Conservation (phyloP, 1,140 invertebrate genomes). For the Drosophila ogumai region DNA sequence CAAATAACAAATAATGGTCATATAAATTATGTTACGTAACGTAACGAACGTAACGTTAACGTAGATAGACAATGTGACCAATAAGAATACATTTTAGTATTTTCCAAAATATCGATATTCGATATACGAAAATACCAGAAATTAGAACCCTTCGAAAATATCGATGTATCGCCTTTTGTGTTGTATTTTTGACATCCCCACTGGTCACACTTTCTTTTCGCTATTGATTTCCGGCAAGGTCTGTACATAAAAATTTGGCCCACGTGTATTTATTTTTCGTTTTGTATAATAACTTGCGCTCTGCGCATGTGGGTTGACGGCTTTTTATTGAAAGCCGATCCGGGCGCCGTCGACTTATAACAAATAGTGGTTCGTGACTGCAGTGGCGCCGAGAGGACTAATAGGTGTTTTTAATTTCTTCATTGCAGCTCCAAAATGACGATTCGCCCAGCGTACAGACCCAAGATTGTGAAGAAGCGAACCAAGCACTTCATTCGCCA, state of each 20-base stretch:
- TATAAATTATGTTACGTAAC: background rate
- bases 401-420: constrained; percentile 6
- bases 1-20: background rate
- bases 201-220: constrained; percentile 27
- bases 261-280: constrained; percentile 23
- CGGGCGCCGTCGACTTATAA: background rate
- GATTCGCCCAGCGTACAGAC: constrained; percentile 94
- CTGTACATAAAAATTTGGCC: constrained; percentile 9
- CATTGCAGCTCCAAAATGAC: constrained; percentile 88
- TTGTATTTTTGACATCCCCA: background rate
- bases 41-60: too few relatives aligned
- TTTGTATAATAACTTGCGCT: constrained; percentile 7
- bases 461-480: constrained; percentile 97
- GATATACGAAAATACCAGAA: too few relatives aligned
- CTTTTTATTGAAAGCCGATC: too few relatives aligned
- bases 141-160: too few relatives aligned
- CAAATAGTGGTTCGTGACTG: background rate
- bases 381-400: background rate
- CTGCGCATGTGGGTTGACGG: background rate
- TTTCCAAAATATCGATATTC: too few relatives aligned
- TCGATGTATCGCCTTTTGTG: too few relatives aligned
- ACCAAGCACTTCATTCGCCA: constrained; percentile 98
- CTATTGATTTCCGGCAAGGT: constrained; percentile 39
- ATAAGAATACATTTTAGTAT: too few relatives aligned
- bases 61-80: too few relatives aligned